Conservation (phyloP, 2,113 vertebrate genomes). For the Rattus rattus region DNA sequence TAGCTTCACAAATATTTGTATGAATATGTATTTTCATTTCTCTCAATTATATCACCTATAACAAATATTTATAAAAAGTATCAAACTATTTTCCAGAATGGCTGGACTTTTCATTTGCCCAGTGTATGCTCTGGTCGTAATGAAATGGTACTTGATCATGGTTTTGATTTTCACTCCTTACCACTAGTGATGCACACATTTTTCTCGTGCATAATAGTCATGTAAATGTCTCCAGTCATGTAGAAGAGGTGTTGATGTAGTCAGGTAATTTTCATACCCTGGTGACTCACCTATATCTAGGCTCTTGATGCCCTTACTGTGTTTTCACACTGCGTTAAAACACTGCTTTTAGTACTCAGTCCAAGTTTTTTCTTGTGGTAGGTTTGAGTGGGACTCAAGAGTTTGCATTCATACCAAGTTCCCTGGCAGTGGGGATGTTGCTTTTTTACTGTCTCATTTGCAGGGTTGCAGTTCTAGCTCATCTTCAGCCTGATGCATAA, state of each 20-base stretch:
- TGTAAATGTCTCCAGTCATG: neutral
- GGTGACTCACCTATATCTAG: too few species aligned
- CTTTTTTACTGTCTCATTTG: too few species aligned
- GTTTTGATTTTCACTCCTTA: neutral
- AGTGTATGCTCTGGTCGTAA: neutral
- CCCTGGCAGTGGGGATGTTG: too few species aligned
- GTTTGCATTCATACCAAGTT: neutral
- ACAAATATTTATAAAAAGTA: neutral
- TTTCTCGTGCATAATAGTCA: neutral
- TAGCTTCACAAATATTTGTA: neutral
- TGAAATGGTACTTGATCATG: neutral
- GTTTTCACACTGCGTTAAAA: neutral
- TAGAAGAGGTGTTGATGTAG: neutral
- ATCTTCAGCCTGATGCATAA: neutral
- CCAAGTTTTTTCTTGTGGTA: neutral
- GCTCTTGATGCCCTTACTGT: neutral
- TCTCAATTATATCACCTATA: neutral
- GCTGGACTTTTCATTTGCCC: neutral
- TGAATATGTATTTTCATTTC: neutral
- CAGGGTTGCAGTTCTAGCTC: neutral
- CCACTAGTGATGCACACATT: neutral
- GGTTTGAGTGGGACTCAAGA: neutral
- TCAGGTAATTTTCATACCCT: neutral
- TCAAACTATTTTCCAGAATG: neutral
- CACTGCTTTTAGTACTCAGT: neutral